Conservation (phyloP, 2,888 invertebrate genomes). For the Timema podura region DNA sequence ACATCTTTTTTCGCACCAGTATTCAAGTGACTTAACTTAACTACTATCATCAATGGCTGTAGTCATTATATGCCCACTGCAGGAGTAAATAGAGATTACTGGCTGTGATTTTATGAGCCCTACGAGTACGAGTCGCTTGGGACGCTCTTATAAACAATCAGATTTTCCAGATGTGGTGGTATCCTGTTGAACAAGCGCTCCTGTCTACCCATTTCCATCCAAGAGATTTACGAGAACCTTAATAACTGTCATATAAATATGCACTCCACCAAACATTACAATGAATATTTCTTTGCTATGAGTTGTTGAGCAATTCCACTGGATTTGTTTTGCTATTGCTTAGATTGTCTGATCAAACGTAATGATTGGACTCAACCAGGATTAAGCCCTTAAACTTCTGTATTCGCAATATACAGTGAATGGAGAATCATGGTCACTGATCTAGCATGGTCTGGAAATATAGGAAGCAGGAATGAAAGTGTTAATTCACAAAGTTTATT, state of each 20-base stretch:
- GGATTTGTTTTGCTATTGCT: no score
- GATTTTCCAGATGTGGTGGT: conserved; percentile 12
- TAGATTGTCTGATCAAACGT: no score
- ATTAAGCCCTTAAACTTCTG: no score
- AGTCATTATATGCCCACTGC: not conserved
- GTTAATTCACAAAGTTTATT: no score
- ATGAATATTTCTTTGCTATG: not conserved
- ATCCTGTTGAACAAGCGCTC: not conserved
- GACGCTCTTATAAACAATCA: conserved; percentile 4
- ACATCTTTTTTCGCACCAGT: not conserved
- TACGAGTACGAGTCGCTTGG: not conserved
- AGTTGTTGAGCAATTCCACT: no score
- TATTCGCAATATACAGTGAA: no score
- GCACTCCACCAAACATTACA: not conserved
- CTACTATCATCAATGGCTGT: not conserved
- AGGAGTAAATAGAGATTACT: not conserved
- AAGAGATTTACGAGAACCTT: conserved; percentile 3
- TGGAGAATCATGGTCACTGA: no score
- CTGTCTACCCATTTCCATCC: conserved; percentile 13
- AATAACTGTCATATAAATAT: conserved; percentile 7
- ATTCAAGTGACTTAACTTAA: not conserved
- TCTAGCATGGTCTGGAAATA: no score
- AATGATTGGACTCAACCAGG: no score
- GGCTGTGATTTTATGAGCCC: not conserved
- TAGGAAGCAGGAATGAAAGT: no score